Evolutionary conservation across 2,113 vertebrate species (phyloP).

Genomic region (Corythornis madagascariensis): DNA sequence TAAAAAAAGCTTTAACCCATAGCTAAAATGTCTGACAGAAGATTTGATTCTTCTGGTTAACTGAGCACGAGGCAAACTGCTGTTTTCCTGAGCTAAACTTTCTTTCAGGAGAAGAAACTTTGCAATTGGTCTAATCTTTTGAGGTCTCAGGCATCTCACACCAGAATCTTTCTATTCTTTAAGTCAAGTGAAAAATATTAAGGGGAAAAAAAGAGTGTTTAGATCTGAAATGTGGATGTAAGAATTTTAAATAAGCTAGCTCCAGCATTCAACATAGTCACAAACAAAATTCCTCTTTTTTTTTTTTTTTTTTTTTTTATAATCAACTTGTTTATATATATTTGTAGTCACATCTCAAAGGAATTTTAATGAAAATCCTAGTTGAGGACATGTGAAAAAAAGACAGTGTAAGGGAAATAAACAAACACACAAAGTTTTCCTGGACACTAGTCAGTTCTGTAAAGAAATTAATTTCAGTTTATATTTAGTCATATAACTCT

Average conservation of each 20-base stretch:
- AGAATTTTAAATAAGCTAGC: background rate
- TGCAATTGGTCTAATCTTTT: background rate
- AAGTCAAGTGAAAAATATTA: background rate
- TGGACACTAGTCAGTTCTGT: background rate
- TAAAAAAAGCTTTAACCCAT: background rate
- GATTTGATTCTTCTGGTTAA: background rate
- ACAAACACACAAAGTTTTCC: background rate
- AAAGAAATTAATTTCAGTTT: background rate
- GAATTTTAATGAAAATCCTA: background rate
- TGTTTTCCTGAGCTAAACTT: background rate
- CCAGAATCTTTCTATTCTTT: background rate
- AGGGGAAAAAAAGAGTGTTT: background rate
- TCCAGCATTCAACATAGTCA: background rate
- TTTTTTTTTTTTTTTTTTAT: too few species aligned
- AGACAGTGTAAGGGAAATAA: background rate
- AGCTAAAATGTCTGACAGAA: background rate
- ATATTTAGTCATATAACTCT: background rate
- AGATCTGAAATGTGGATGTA: background rate
- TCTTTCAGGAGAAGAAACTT: background rate
- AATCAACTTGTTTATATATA: background rate
- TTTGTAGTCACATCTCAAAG: background rate
- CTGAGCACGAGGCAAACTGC: background rate
- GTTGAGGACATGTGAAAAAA: background rate
- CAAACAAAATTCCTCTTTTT: background rate
- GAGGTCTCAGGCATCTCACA: constrained; percentile 18